Percentiles rank a stretch among this genome's conserved stretches.
Evolutionary conservation across 2,113 vertebrate genomes (phyloP).

Genomic region (Dermatemys mawii): DNA sequence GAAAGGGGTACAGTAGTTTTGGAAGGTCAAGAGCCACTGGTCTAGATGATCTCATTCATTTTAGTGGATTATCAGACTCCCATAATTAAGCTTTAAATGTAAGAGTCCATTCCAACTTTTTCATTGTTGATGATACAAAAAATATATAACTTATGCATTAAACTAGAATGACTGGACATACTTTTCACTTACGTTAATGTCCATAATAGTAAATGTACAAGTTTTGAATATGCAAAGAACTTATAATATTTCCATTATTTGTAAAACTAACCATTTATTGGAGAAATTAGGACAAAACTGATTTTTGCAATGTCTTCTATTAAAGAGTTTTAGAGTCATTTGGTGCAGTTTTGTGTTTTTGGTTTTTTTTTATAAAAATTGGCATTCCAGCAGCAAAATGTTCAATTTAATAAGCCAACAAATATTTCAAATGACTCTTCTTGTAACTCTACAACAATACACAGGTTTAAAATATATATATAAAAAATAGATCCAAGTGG

Average conservation of each 20-base stretch:
- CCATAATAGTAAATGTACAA: background rate
- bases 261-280: background rate
- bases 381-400: constrained; percentile 5
- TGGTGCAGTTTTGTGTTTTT: background rate
- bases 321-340: background rate
- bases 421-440: constrained; percentile 24
- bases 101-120: constrained; percentile 16
- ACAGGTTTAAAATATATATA: background rate
- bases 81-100: background rate
- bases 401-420: constrained; percentile 46
- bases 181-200: background rate
- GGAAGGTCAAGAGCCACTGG: too few species aligned
- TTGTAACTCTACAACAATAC: background rate
- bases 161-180: background rate
- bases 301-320: background rate
- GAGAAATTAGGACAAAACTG: background rate
- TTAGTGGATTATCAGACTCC: background rate
- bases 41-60: constrained; percentile 27
- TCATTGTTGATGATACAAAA: constrained; percentile 7
- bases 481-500: background rate
- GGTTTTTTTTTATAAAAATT: background rate
- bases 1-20: too few species aligned
- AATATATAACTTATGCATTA: background rate
- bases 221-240: background rate
- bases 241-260: background rate